Conservation (phyloP, 2,888 invertebrate genomes). For the Helleia helle region DNA sequence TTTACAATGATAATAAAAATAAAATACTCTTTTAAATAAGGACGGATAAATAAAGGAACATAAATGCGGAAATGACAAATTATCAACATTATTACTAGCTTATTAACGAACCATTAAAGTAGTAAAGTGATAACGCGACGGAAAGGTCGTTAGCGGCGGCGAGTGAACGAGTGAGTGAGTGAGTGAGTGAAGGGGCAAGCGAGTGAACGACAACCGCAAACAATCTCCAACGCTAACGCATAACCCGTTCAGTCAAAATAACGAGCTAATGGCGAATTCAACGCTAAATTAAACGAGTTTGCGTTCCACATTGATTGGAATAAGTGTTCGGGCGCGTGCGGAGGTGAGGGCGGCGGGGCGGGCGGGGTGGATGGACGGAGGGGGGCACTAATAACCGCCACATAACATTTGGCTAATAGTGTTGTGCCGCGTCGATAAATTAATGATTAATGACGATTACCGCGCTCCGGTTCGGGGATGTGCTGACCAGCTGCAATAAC, state of each 20-base stretch:
- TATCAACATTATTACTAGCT: not conserved
- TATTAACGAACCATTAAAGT: not conserved
- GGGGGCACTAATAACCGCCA: conserved; percentile 38
- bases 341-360: no score
- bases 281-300: conserved; percentile 55
- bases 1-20: no score
- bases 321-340: no score
- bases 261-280: conserved; percentile 53
- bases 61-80: no score
- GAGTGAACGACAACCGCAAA: conserved; percentile 4
- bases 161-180: not conserved
- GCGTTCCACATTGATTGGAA: conserved; percentile 53
- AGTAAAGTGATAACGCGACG: not conserved
- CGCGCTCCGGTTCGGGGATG: no score
- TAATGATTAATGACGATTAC: no score
- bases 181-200: not conserved
- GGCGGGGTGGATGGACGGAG: conserved; percentile 12
- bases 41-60: no score
- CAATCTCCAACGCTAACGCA: conserved; percentile 11
- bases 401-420: conserved; percentile 41
- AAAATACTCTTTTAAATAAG: no score
- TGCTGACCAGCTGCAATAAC: no score
- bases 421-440: conserved; percentile 22
- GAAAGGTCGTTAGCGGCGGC: not conserved
- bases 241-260: conserved; percentile 34